Conservation (phyloP, 2,888 invertebrate species). For the Corythucha ciliata region DNA sequence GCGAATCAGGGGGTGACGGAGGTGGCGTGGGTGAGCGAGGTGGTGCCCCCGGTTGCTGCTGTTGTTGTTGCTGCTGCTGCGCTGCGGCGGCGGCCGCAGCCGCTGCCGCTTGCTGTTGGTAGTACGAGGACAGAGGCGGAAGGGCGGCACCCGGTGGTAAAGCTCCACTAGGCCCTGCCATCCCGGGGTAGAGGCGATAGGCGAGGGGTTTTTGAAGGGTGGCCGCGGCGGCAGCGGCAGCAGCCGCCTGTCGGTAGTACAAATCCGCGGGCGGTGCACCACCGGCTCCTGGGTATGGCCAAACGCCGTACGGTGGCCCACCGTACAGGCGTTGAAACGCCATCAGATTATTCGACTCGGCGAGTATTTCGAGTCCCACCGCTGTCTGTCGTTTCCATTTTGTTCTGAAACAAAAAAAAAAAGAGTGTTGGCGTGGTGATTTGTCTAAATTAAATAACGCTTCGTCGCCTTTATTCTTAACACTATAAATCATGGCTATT, state of each 20-base stretch:
- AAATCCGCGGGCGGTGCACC: conserved; percentile 47
- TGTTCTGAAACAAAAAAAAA: conserved; percentile 49
- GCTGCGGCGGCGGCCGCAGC: too few relatives aligned
- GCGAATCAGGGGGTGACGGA: conserved; percentile 33
- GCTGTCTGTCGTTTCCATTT: conserved; percentile 91
- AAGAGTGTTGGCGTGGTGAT: too few relatives aligned
- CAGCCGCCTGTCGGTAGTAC: conserved; percentile 67
- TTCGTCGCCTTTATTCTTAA: too few relatives aligned
- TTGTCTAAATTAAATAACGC: too few relatives aligned
- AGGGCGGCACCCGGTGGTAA: conserved; percentile 19
- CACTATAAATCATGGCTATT: too few relatives aligned
- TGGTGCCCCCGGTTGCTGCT: conserved; percentile 39
- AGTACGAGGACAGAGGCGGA: conserved; percentile 21
- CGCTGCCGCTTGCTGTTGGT: conserved; percentile 26
- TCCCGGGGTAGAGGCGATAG: conserved; percentile 48
- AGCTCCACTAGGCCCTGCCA: conserved; percentile 34
- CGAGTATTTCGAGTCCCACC: conserved; percentile 89
- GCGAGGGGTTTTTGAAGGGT: conserved; percentile 82
- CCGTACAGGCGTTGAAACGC: conserved; percentile 95
- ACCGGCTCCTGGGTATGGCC: conserved; percentile 47
- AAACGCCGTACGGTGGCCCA: conserved; percentile 54
- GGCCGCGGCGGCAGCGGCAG: conserved; percentile 52
- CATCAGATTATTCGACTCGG: conserved; percentile 95
- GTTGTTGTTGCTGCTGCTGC: too few relatives aligned
- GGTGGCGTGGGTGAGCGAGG: conserved; percentile 44